phyloP scores from a whole-genome alignment of 2,888 invertebrate genomes.

The Tenodera sinensis region DNA sequence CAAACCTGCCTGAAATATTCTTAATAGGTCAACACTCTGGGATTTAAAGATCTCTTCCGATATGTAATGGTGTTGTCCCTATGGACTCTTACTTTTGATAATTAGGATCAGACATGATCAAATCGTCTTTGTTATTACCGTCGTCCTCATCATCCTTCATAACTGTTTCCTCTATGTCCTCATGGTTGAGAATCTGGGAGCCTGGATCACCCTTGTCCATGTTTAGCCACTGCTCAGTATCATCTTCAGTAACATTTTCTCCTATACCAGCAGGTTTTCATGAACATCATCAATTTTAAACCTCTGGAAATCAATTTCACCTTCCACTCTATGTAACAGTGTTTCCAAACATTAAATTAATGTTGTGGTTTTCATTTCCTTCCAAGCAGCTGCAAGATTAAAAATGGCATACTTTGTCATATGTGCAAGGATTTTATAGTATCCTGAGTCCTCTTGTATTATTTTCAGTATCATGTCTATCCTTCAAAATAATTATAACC shows the following conservation, averaged over 20 bases:
- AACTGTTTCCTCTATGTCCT: background rate
- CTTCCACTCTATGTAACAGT: background rate
- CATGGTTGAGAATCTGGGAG: background rate
- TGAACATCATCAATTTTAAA: background rate
- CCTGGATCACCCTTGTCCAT: background rate
- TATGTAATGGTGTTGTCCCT: background rate
- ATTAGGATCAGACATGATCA: background rate
- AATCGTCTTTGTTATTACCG: background rate
- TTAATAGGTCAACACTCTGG: no score
- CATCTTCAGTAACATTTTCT: background rate
- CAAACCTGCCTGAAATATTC: no score
- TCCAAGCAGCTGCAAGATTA: background rate
- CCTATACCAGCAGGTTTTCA: background rate
- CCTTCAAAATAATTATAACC: background rate
- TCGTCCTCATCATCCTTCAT: background rate
- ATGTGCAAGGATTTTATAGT: background rate
- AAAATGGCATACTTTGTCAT: conserved; percentile 3
- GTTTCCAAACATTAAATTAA: background rate
- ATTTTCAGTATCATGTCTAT: background rate
- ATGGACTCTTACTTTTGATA: background rate
- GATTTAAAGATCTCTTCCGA: no score
- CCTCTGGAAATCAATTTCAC: background rate
- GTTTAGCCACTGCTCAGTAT: background rate
- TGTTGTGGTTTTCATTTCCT: background rate
- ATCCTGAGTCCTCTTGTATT: background rate